Conservation (phyloP, 2,797 vertebrate genomes). For the Sphenopsis melanotis region DNA sequence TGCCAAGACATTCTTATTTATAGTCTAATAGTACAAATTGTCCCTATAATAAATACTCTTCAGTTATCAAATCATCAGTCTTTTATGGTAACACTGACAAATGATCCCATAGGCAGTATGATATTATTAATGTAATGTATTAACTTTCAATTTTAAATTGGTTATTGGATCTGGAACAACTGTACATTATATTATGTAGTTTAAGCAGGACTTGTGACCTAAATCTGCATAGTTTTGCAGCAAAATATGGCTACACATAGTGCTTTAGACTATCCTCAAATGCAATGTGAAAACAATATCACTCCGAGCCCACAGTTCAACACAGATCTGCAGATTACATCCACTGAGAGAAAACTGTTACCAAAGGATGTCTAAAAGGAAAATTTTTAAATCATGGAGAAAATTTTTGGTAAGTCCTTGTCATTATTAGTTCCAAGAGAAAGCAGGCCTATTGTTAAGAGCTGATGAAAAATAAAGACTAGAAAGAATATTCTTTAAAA, state of each 20-base stretch:
- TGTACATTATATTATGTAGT: conserved; percentile 10
- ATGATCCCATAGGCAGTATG: conserved; percentile 49
- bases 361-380: background rate
- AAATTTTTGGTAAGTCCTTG: background rate
- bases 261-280: background rate
- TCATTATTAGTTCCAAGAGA: background rate
- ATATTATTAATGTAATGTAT: conserved; percentile 67
- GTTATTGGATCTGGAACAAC: conserved; percentile 47
- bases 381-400: background rate
- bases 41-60: conserved; percentile 72
- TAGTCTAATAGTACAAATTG: conserved; percentile 66
- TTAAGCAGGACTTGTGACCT: background rate
- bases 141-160: conserved; percentile 70
- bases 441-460: background rate
- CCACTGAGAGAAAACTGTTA: background rate
- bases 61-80: conserved; percentile 71
- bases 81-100: conserved; percentile 62
- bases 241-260: background rate
- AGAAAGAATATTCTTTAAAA: background rate
- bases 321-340: background rate
- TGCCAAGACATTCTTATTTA: conserved; percentile 68
- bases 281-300: background rate
- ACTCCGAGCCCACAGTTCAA: background rate
- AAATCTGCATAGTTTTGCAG: background rate
- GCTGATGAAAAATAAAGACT: background rate